Evolutionary conservation across 2,797 vertebrate species (phyloP).

Genomic region (Protonibea diacanthus): DNA sequence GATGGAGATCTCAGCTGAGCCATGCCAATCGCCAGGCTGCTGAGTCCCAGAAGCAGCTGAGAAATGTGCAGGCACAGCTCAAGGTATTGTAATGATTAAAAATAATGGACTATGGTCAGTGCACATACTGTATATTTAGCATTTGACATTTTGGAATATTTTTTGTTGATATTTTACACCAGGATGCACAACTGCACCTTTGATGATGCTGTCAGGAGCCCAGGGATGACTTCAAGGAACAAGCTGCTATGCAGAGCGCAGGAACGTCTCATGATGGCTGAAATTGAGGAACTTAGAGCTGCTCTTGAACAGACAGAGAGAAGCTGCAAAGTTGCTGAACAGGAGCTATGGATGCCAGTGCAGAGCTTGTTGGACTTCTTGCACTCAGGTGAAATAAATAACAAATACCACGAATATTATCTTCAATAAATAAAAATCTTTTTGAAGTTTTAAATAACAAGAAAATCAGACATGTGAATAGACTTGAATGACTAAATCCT

Average conservation of each 20-base stretch:
- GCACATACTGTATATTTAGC: too few species aligned
- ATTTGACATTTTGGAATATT: not conserved
- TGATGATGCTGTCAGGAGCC: conserved; percentile 86
- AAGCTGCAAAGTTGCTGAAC: conserved; percentile 87
- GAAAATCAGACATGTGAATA: not conserved
- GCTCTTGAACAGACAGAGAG: conserved; percentile 90
- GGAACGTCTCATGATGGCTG: conserved; percentile 89
- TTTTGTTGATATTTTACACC: conserved; percentile 5
- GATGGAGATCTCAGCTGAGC: conserved; percentile 92
- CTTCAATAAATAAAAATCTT: not conserved
- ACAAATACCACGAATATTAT: too few species aligned
- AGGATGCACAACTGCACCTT: conserved; percentile 82
- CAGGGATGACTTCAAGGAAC: conserved; percentile 92
- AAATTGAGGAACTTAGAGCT: conserved; percentile 89
- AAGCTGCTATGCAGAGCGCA: conserved; percentile 90
- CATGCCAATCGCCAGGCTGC: conserved; percentile 88
- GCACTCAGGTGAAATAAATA: conserved; percentile 79
- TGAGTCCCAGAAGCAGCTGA: conserved; percentile 91
- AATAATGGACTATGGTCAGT: too few species aligned
- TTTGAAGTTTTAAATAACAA: not conserved
- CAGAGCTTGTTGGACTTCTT: conserved; percentile 89
- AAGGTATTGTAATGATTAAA: conserved; percentile 45
- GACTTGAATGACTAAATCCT: too few species aligned
- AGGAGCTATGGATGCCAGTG: conserved; percentile 89
- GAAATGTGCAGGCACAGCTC: conserved; percentile 78